Conservation (phyloP, 2,113 vertebrate genomes). For the Phalacrocorax carbo region DNA sequence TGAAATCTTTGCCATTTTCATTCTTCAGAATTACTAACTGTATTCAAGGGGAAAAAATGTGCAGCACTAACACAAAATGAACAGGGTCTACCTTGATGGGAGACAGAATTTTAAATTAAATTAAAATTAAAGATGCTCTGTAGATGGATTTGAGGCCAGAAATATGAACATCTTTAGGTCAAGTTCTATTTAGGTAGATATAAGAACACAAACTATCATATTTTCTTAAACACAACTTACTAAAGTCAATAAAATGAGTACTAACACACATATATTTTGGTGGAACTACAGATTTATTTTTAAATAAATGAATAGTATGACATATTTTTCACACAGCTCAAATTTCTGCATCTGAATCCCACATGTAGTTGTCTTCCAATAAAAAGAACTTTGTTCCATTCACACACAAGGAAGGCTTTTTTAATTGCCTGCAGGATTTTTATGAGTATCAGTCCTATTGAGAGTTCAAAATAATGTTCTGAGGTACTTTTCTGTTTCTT, state of each 20-base stretch:
- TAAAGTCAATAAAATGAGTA: neutral
- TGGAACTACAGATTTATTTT: neutral
- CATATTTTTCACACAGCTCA: neutral
- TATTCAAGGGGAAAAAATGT: neutral
- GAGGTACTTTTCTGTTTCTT: neutral
- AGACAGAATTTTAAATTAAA: neutral
- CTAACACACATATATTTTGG: neutral
- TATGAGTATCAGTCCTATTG: neutral
- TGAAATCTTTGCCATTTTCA: neutral
- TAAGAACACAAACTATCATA: neutral
- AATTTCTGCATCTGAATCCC: neutral
- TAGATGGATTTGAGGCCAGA: neutral
- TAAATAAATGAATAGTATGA: neutral
- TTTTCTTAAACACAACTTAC: neutral
- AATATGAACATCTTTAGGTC: neutral
- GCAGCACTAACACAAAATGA: neutral
- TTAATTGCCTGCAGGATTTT: neutral
- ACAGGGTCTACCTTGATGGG: rapidly evolving
- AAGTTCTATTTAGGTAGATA: neutral
- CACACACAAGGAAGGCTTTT: neutral
- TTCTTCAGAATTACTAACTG: neutral
- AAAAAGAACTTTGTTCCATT: neutral
- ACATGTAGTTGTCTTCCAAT: neutral
- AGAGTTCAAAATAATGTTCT: neutral
- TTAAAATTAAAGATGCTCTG: neutral